A percentile compares a stretch with the other conserved stretches of the same genome.
These are phyloP conservation scores for Lasioglossum villosulum DNA, from an alignment of 2,888 invertebrate species.

Conservation along the genomic window DNA sequence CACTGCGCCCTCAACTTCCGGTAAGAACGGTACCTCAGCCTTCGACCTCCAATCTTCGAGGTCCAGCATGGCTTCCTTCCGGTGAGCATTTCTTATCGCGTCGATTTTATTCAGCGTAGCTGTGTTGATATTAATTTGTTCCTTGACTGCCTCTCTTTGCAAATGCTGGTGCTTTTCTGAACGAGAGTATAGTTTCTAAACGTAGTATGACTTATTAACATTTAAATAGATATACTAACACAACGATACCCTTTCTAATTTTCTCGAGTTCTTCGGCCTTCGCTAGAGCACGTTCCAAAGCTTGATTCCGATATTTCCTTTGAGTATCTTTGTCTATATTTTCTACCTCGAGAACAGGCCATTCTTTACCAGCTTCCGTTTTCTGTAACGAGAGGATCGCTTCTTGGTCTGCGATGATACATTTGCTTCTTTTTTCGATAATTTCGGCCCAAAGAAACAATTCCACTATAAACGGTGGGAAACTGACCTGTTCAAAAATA, in stretches of 20 bases:
- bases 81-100: slow-evolving; percentile 87
- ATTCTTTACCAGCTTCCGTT: slow-evolving; percentile 84
- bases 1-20: slow-evolving; percentile 56
- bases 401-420: slow-evolving; percentile 87
- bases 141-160: slow-evolving; percentile 87
- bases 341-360: slow-evolving; percentile 86
- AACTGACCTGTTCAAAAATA: slow-evolving; percentile 86
- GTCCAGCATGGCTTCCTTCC: slow-evolving; percentile 88
- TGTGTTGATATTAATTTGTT: slow-evolving; percentile 87
- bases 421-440: slow-evolving; percentile 87
- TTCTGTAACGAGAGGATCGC: slow-evolving; percentile 90
- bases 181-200: neutral
- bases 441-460: slow-evolving; percentile 88
- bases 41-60: slow-evolving; percentile 87
- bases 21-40: slow-evolving; percentile 73
- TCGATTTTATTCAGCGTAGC: slow-evolving; percentile 88
- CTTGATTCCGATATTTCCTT: slow-evolving; percentile 86
- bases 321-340: slow-evolving; percentile 87
- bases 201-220: neutral
- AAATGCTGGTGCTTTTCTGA: slow-evolving; percentile 85
- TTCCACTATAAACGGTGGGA: slow-evolving; percentile 91
- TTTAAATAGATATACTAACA: neutral
- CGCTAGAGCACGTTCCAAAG: slow-evolving; percentile 86
- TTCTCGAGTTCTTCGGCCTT: slow-evolving; percentile 86
- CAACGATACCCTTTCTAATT: slow-evolving; percentile 81